These are phyloP conservation scores for Netelia inedita DNA, from an alignment of 2,888 invertebrate genomes.

Conservation along the genomic window DNA sequence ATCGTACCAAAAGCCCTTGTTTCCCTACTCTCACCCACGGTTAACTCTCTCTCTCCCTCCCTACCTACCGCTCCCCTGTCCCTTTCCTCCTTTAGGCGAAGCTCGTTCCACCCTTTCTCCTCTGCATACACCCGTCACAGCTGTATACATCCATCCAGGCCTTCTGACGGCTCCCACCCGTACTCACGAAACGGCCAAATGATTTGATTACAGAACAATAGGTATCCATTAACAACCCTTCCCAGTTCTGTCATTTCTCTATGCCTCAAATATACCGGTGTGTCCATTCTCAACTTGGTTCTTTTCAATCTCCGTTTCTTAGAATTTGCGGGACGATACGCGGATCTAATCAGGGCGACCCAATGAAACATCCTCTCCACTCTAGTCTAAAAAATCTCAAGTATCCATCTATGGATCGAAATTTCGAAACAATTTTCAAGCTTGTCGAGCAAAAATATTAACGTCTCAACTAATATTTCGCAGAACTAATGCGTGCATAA, in stretches of 20 bases:
- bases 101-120: conserved; percentile 59
- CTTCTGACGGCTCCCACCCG: conserved; percentile 42
- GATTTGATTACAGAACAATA: conserved; percentile 85
- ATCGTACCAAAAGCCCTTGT: conserved; percentile 52
- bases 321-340: conserved; percentile 75
- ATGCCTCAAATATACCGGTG: conserved; percentile 66
- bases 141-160: conserved; percentile 19
- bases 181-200: conserved; percentile 81
- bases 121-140: conserved; percentile 28
- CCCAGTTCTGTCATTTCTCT: conserved; percentile 64
- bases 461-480: too few species aligned
- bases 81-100: neutral
- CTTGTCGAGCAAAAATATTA: too few species aligned
- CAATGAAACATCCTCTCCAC: too few species aligned
- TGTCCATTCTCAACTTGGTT: conserved; percentile 42
- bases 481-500: too few species aligned
- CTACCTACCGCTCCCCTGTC: conserved; percentile 1
- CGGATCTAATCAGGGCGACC: too few species aligned
- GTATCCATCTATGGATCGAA: too few species aligned
- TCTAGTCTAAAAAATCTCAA: too few species aligned
- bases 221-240: conserved; percentile 84
- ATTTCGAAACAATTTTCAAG: too few species aligned
- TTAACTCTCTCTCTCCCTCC: conserved; percentile 19
- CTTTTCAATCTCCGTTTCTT: conserved; percentile 9
- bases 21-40: conserved; percentile 37